phyloP scores from a whole-genome alignment of 2,888 invertebrate species.

The Sinelater perroti region DNA sequence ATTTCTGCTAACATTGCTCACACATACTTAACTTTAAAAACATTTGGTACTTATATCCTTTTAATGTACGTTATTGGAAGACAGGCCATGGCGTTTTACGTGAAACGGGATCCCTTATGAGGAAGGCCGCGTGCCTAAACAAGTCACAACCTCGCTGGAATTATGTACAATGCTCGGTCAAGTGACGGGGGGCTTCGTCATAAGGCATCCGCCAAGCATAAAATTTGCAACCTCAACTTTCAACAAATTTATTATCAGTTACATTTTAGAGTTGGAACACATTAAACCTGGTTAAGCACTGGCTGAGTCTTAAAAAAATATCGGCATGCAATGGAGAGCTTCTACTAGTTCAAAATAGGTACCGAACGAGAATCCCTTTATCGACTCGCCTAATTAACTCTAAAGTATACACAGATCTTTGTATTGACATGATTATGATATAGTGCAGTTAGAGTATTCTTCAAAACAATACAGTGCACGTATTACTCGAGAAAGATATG shows the following conservation, averaged over 20 bases:
- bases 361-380: no score
- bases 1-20: slow-evolving; percentile 33
- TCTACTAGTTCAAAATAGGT: no score
- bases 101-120: slow-evolving; percentile 31
- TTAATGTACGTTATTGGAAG: slow-evolving; percentile 56
- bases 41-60: slow-evolving; percentile 39
- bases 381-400: slow-evolving; percentile 5
- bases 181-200: no score
- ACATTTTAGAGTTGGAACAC: no score
- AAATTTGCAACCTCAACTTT: no score
- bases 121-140: slow-evolving; percentile 2
- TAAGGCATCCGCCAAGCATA: no score
- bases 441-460: slow-evolving; percentile 26
- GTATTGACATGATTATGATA: slow-evolving; percentile 27
- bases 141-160: slow-evolving; percentile 5
- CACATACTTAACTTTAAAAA: slow-evolving; percentile 37
- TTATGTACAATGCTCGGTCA: no score
- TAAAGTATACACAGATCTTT: slow-evolving; percentile 22
- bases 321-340: no score
- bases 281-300: no score
- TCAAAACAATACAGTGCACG: slow-evolving; percentile 16
- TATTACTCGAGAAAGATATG: slow-evolving; percentile 6
- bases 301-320: no score
- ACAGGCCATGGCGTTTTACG: slow-evolving; percentile 56
- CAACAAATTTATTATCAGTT: no score